Base-by-base conservation (phyloP, 2,797 vertebrate species). In the Sciaenops ocellatus region DNA sequence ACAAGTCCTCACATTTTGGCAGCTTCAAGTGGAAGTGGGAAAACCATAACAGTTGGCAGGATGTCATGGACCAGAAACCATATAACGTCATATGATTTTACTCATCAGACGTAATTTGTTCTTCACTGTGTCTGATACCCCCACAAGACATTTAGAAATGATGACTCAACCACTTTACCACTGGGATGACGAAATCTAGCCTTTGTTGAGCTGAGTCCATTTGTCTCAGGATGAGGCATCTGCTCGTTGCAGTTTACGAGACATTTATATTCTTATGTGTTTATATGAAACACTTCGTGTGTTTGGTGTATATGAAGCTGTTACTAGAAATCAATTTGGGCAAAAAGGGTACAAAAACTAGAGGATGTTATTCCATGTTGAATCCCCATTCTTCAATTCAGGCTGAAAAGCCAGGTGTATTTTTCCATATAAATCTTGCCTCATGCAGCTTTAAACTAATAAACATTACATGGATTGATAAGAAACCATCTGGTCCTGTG, bases 21-120 rank as follows among this genome's bases (percentile, higher is more conserved):
- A 85, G 79, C 78, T 69, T 70, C 22, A 22, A 77, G 69, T 90
- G 85, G 84, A 91, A 90, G 90, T 90, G 86, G 91, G 80, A 51
- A 86, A 87, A 84, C 54, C 30, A 26, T 86, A 89, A 89, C 68
- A 89, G 85, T 85, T 91, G 89, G 87, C 81, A 84, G 70, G 61
- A 80, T 84, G 80, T 90, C 88, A 83, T 34, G 78, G 66, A 85
- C 84, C 88, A 87, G 77, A 92, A 90, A 89, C 86, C 85, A 78
- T 82, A 84, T 89, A 75, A 89, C 88, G 80, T 92, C 89, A 93
- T 87, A 57, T 64, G 79, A 90, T 85, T 84, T 76, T 86, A 86
- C 83, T 83, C 80, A 78, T 88, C 78, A 87, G 74, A 83, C 62
- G 84, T 78, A 63, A 73, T 89, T 87, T 87, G 74, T 90, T 74